Evolutionary conservation across 2,888 invertebrate genomes (phyloP), one percentile per base, ranked within the genome.

Genomic region (Allophyes oxyacanthae): DNA sequence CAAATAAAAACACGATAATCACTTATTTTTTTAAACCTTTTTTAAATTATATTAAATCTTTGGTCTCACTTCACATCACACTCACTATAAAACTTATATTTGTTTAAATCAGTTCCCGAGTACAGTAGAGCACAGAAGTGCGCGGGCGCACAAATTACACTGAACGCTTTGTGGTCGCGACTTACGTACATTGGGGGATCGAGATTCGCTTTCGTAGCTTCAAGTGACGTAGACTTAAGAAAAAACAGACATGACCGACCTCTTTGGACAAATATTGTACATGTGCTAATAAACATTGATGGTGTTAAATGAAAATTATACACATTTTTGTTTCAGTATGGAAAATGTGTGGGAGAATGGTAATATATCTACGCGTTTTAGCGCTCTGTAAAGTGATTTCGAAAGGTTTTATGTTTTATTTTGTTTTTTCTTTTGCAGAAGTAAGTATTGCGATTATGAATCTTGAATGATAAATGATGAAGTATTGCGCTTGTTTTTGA

Each of bases 151-250:
- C 86, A 82, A 86, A 87, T 86, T 88, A 84, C 75, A 92, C 92
- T 92, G 93, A 90, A 83, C 82, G 83, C 75, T 41, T 70, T 77
- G 76, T 44, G 66, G 68, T 69, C 51, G 50, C 53, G 55, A 78
- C 78, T 78, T 82, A 76, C 84, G 84, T 84, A 87, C 88, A 86
- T 88, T 88, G 83, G 86, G 86, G 81, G 81, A 84, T 84, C 81
- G 87, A 91, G 90, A 92, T 91, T 93, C 89, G 89, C 90, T 90
- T 89, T 90, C 88, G 86, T 86, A 85, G 83, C 83, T 83, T 82
- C 83, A 79, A 82, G 78, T 78, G 85, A 83, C 84, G 83, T 82
- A 90, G 92, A 84, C 77, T 73, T 87, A 81, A 70, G 82, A 87
- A 87, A 77, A 75, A 20, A 82, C 76, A 92, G 92, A 93, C 69